Conservation (phyloP, 53 echinoderm and acorn worm genomes). For the Pentamera pediparva region DNA sequence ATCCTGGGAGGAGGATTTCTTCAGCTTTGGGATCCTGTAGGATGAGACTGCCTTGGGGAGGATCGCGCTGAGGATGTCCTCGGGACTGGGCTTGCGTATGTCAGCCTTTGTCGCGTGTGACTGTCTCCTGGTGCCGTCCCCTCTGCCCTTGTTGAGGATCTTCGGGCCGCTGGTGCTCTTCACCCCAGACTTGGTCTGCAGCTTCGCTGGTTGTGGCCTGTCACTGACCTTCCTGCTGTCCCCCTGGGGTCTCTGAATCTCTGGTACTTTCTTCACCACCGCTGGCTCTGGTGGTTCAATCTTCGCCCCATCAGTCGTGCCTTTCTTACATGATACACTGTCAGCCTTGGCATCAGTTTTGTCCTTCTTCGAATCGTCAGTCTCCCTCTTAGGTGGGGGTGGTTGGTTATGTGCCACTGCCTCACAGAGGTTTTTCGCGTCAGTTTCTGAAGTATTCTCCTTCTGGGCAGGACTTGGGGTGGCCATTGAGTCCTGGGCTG, state of each 20-base stretch:
- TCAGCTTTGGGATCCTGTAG: slow-evolving; percentile 46
- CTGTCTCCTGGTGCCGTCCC: background rate
- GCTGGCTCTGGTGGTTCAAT: slow-evolving; percentile 27
- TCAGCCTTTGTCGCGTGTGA: slow-evolving; percentile 7
- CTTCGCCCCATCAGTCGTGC: background rate
- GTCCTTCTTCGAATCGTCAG: slow-evolving; percentile 15
- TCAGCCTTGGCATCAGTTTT: slow-evolving; percentile 34
- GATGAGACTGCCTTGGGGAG: slow-evolving; percentile 32
- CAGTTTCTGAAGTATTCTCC: slow-evolving; percentile 5
- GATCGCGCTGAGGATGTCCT: slow-evolving; percentile 21
- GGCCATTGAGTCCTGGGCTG: slow-evolving; percentile 42
- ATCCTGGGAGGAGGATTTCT: slow-evolving; percentile 18
- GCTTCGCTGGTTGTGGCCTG: no score
- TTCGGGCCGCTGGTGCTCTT: background rate
- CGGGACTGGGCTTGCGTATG: slow-evolving; percentile 16
- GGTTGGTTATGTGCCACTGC: background rate
- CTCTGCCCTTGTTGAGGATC: background rate
- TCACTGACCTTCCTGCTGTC: background rate
- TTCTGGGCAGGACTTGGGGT: background rate
- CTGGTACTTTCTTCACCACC: background rate
- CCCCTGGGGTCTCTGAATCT: background rate
- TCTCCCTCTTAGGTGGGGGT: background rate
- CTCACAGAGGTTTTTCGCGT: slow-evolving; percentile 2
- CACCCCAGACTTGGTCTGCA: no score
- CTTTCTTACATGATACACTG: slow-evolving; percentile 13